Evolutionary conservation across 2,113 vertebrate genomes (phyloP).

Genomic region (Protobothrops flavoviridis): DNA sequence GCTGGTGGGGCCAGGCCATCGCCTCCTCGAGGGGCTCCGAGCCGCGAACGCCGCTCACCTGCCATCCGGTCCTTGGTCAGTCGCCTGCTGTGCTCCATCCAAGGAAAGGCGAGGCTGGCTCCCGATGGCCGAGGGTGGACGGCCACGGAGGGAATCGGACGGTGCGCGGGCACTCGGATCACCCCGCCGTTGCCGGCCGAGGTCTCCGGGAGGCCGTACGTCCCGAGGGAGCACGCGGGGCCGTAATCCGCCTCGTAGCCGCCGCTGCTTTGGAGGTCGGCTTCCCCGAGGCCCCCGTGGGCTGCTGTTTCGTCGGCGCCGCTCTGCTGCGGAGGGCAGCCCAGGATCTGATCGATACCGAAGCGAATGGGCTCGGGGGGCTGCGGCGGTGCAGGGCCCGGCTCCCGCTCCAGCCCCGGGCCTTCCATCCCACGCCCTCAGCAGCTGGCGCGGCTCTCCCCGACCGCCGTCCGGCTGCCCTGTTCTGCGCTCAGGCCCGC

Average conservation of each 20-base stretch:
- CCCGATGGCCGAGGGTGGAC: conserved; percentile 71
- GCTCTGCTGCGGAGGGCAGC: conserved; percentile 73
- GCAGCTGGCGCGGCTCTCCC: neutral
- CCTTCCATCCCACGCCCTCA: conserved; percentile 74
- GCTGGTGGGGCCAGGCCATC: neutral
- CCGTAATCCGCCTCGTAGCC: conserved; percentile 81
- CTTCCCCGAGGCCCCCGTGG: conserved; percentile 50
- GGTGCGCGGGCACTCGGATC: conserved; percentile 85
- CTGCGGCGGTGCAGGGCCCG: conserved; percentile 77
- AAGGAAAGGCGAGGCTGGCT: conserved; percentile 86
- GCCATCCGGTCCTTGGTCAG: conserved; percentile 91
- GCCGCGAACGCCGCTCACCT: conserved; percentile 72
- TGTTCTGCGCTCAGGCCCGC: neutral
- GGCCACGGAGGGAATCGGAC: conserved; percentile 77
- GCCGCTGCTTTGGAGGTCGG: conserved; percentile 80
- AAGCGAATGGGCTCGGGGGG: conserved; percentile 89
- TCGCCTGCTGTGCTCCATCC: conserved; percentile 91
- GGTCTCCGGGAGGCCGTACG: conserved; percentile 74
- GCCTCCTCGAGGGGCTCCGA: neutral
- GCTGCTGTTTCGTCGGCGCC: neutral
- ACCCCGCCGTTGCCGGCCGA: conserved; percentile 63
- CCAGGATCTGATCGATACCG: conserved; percentile 91
- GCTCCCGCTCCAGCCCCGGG: conserved; percentile 79
- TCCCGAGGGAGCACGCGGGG: conserved; percentile 82
- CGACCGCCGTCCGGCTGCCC: neutral